Percentiles rank a stretch among this genome's conserved stretches.
phyloP scores from a whole-genome alignment of 2,888 invertebrate species.

The Dryadula phaetusa region DNA sequence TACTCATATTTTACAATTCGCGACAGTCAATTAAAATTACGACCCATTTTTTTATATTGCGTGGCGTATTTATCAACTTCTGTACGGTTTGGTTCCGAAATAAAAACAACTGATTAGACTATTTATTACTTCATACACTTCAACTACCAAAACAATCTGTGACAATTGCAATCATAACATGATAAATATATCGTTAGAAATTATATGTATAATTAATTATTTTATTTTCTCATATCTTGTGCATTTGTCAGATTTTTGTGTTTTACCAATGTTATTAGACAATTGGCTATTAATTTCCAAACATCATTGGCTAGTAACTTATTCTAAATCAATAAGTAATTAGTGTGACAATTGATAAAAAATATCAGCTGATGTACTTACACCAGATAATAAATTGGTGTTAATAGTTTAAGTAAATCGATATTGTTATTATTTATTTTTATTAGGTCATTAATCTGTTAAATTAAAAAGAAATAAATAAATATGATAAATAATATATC shows the following conservation, averaged over 20 bases:
- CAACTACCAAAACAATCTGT: background rate
- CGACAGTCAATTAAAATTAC: too few relatives aligned
- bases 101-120: constrained; percentile 4
- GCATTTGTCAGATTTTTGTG: too few relatives aligned
- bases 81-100: background rate
- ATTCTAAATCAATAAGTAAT: constrained; percentile 2
- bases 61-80: background rate
- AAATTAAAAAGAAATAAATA: background rate
- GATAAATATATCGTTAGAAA: too few relatives aligned
- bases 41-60: background rate
- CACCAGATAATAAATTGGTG: constrained; percentile 2
- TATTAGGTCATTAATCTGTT: background rate
- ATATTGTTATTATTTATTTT: background rate
- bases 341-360: background rate
- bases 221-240: too few relatives aligned
- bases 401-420: background rate
- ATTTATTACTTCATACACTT: background rate
- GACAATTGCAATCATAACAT: background rate
- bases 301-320: background rate
- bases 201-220: too few relatives aligned
- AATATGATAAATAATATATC: too few relatives aligned
- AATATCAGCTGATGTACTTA: constrained; percentile 13
- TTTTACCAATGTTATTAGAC: background rate
- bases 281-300: background rate
- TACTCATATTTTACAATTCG: too few relatives aligned